These are phyloP conservation scores for Dolichotis patagonum DNA, from an alignment of 2,113 vertebrate species.

Conservation along the genomic window DNA sequence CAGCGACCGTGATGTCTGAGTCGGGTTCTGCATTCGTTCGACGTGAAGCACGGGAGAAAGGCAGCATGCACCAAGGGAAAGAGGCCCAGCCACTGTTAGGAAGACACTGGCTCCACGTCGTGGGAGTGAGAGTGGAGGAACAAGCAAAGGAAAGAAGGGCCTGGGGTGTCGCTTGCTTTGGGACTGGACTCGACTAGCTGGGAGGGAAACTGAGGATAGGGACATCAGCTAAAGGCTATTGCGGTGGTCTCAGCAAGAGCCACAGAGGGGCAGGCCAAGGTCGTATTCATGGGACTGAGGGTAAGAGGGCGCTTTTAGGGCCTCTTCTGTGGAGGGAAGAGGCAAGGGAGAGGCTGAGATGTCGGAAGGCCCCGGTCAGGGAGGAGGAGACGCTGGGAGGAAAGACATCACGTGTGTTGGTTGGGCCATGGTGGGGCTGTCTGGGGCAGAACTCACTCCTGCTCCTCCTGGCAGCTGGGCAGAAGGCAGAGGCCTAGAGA, in stretches of 20 bases:
- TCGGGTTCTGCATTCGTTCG: neutral
- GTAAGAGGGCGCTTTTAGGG: neutral
- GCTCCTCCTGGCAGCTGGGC: neutral
- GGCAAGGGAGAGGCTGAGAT: neutral
- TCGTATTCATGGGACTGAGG: accelerated
- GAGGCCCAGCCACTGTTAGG: neutral
- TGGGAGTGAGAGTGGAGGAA: accelerated
- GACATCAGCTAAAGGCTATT: neutral
- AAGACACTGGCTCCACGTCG: accelerated
- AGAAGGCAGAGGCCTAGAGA: neutral
- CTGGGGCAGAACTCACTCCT: neutral
- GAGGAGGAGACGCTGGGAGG: neutral
- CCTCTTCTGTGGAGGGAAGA: neutral
- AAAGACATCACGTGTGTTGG: neutral
- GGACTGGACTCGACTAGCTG: neutral
- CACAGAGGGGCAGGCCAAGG: neutral
- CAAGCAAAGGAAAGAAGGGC: accelerated
- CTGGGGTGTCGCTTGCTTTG: neutral
- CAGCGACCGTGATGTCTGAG: no score
- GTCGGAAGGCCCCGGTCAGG: neutral
- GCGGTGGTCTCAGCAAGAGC: neutral
- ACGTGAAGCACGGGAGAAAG: neutral
- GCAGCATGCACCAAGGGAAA: accelerated
- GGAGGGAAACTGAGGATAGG: neutral
- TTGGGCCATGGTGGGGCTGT: neutral